Conservation (phyloP, 2,797 vertebrate genomes). For the Sebastes iracundus region DNA sequence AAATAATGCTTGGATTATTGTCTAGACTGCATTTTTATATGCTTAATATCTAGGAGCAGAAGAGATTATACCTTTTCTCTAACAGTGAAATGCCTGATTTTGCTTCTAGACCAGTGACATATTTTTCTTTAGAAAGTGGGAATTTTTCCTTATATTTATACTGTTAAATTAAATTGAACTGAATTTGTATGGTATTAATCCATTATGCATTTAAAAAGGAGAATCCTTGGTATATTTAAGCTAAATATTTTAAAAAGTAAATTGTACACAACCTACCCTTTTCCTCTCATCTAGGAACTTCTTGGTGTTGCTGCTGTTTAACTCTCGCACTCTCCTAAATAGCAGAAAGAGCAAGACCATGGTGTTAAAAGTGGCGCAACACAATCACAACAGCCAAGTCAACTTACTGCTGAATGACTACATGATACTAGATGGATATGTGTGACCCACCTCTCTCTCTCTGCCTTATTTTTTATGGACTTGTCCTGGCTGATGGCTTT, state of each 20-base stretch:
- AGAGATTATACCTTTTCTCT: too few species aligned
- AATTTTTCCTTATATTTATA: background rate
- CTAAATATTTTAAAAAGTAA: background rate
- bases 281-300: slow-evolving; percentile 99
- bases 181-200: background rate
- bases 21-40: too few species aligned
- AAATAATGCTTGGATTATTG: background rate
- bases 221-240: background rate
- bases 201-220: background rate
- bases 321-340: slow-evolving; percentile 92
- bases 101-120: background rate
- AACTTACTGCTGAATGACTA: background rate
- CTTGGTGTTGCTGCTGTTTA: slow-evolving; percentile 99
- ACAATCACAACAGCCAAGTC: background rate
- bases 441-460: slow-evolving; percentile 91
- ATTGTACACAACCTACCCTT: slow-evolving; percentile 83
- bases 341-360: background rate
- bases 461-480: slow-evolving; percentile 98
- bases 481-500: slow-evolving; percentile 99
- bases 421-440: background rate
- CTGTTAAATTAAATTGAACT: background rate
- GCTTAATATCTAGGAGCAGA: too few species aligned
- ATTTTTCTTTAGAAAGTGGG: background rate
- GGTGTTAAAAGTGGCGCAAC: background rate
- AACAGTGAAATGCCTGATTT: background rate